phyloP scores from a whole-genome alignment of 2,888 invertebrate genomes.

The Agrenia bidenticulata region DNA sequence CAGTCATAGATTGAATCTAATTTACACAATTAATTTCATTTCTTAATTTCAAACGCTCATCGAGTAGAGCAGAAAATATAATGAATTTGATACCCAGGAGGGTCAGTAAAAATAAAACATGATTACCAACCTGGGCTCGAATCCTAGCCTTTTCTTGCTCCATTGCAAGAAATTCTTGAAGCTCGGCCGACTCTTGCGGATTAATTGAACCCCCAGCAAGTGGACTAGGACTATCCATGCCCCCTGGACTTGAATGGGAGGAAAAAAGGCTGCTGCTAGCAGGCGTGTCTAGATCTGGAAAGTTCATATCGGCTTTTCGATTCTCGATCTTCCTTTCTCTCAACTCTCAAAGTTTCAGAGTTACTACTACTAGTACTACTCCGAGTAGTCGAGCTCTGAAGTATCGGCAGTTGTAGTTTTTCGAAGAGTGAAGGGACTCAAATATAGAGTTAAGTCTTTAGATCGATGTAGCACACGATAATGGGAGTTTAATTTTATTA shows the following conservation, averaged over 20 bases:
- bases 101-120: too few relatives aligned
- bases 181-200: conserved; percentile 24
- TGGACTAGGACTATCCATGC: not conserved
- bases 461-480: too few relatives aligned
- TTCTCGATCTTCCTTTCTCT: too few relatives aligned
- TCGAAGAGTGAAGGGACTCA: too few relatives aligned
- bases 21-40: conserved; percentile 55
- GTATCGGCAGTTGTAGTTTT: too few relatives aligned
- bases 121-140: conserved; percentile 21
- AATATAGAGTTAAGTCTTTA: too few relatives aligned
- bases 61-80: too few relatives aligned
- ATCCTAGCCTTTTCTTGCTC: conserved; percentile 43
- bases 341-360: too few relatives aligned
- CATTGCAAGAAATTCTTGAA: conserved; percentile 39
- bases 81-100: not conserved
- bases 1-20: conserved; percentile 89
- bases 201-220: conserved; percentile 18
- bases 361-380: too few relatives aligned
- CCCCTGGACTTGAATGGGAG: not conserved
- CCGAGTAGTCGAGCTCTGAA: too few relatives aligned
- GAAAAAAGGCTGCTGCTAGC: conserved; percentile 16
- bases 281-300: conserved; percentile 14
- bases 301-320: not conserved
- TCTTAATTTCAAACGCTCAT: too few relatives aligned
- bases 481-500: too few relatives aligned